Conservation (phyloP, 2,888 invertebrate genomes). For the Drosophila formosana region DNA sequence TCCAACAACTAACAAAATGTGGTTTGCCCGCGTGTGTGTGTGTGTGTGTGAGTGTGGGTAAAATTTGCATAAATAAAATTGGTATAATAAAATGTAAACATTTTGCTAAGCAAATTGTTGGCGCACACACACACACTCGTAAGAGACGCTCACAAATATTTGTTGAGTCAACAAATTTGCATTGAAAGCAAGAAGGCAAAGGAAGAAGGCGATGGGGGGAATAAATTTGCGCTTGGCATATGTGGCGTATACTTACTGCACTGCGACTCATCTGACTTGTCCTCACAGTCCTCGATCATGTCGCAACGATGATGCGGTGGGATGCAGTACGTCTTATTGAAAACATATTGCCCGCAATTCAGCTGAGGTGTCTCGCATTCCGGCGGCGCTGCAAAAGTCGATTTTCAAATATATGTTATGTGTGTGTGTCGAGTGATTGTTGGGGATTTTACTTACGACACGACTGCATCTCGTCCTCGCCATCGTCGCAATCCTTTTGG, state of each 20-base stretch:
- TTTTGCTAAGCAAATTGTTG: constrained; percentile 77
- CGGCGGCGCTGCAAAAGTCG: constrained; percentile 91
- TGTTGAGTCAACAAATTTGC: constrained; percentile 69
- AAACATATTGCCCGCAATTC: constrained; percentile 96
- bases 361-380: constrained; percentile 96
- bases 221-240: background rate
- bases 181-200: constrained; percentile 44
- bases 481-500: constrained; percentile 96
- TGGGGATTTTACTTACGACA: constrained; percentile 90
- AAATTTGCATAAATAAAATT: constrained; percentile 79
- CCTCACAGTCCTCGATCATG: constrained; percentile 97
- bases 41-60: constrained; percentile 51
- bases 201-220: background rate
- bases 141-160: constrained; percentile 53
- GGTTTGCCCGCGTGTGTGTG: constrained; percentile 28
- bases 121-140: constrained; percentile 27
- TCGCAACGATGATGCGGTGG: constrained; percentile 97
- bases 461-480: constrained; percentile 95
- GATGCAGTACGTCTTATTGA: constrained; percentile 98
- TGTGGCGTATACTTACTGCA: constrained; percentile 92
- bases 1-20: constrained; percentile 51
- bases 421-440: background rate
- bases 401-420: too few relatives aligned
- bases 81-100: constrained; percentile 78
- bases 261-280: constrained; percentile 97